Base-by-base conservation (phyloP, 2,888 invertebrate species). In the Heliconius ismenius region DNA sequence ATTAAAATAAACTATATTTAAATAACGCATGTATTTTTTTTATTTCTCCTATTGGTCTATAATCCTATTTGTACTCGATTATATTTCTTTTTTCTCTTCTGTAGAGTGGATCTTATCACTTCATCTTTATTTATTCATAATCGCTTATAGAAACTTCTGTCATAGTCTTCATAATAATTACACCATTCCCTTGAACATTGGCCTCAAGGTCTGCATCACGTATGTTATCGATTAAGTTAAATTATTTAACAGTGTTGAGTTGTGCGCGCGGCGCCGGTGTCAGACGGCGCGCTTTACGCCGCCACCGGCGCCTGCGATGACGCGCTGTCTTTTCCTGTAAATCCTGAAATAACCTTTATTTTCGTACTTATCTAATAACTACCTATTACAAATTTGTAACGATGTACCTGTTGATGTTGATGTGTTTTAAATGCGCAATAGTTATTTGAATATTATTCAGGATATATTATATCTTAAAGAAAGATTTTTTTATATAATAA, bases 241-340 rank as follows among this genome's bases (percentile, higher is more conserved):
- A 78, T 76, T 70, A 70, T 62, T 78, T 74, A 78, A 74, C 70
- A 74, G 74, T 69, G 70, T 32, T 60, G 74, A 76, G 36, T 78
- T 36, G 73, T 58, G 64, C 28, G 62, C 49, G 68, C 75, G 74
- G 73, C 79, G 78, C 78, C 78, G 72, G 28, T 18, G 63, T 32
- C 63, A 75, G 77, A 69, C 77, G 68, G 76, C 73, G 60, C 70
- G 63, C 49, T 26, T 6, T 18, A 7, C 65, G 72, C 60, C 76
- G 28, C 72, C 65, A 64, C 64, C 75, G 78, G 78, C 78, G 77
- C 77, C 75, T 67, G 62, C 26, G 58, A 58, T 72, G 70, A 72
- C 72, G 76, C 13, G 18, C 70, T 11, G 18, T 26, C 49, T 68
- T 54, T 75, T 68, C 75, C n/a, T 73, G 43, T 70, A 39, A 76